phyloP scores from a whole-genome alignment of 2,888 invertebrate genomes.

The Parnassius orleans region DNA sequence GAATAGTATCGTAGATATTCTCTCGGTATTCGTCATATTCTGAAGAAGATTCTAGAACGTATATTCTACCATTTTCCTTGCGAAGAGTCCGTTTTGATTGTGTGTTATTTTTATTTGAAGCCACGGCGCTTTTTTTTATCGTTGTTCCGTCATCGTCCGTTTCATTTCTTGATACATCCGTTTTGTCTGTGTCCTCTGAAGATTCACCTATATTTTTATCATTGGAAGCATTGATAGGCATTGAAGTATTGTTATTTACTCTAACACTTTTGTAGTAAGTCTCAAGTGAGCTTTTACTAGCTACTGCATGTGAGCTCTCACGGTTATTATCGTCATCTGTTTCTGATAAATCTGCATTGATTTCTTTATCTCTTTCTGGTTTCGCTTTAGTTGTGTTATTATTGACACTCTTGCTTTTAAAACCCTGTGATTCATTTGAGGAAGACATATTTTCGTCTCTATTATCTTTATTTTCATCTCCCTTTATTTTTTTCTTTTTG shows the following conservation, averaged over 20 bases:
- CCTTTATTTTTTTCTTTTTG: conserved; percentile 6
- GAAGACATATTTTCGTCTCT: background rate
- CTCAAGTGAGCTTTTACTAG: conserved; percentile 3
- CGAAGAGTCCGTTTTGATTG: conserved; percentile 2
- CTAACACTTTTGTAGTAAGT: background rate
- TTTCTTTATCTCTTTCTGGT: background rate
- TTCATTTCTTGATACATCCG: background rate
- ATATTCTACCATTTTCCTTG: conserved; percentile 15
- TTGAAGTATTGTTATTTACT: conserved; percentile 1
- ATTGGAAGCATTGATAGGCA: background rate
- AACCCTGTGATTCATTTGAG: background rate
- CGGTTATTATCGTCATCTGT: background rate
- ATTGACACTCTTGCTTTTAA: background rate
- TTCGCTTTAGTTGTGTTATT: conserved; percentile 2
- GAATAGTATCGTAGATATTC: conserved; percentile 7
- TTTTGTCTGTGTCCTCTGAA: background rate
- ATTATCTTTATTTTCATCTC: background rate
- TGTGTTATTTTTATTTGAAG: background rate
- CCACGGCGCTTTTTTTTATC: background rate
- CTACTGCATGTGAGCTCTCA: background rate
- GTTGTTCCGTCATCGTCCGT: background rate
- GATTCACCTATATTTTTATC: conserved; percentile 2
- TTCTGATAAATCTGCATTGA: background rate
- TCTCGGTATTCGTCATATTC: conserved; percentile 19
- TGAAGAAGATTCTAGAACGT: conserved; percentile 20